These are phyloP conservation scores for Sebastes wilsoni DNA, from an alignment of 2,797 vertebrate genomes.

Conservation along the genomic window DNA sequence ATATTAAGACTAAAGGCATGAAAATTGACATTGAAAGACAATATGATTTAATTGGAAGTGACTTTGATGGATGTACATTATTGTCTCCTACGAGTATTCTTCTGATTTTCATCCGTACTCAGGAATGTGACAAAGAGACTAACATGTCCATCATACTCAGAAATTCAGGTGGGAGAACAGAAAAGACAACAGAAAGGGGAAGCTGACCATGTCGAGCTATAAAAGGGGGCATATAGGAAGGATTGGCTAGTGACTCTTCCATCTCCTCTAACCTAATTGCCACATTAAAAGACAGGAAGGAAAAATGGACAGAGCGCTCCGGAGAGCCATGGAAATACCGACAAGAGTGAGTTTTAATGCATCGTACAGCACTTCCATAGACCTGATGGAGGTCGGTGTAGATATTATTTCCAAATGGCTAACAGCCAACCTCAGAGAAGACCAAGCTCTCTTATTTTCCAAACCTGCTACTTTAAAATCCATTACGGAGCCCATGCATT, in stretches of 20 bases:
- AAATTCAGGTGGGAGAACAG: background rate
- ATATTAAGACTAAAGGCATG: background rate
- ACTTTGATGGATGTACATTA: background rate
- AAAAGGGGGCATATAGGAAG: background rate
- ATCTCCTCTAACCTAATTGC: constrained; percentile 29
- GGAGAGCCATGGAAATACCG: constrained; percentile 25
- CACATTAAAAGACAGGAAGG: constrained; percentile 43
- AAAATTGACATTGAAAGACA: background rate
- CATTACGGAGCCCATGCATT: constrained; percentile 40
- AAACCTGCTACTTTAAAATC: constrained; percentile 54
- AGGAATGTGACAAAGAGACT: background rate
- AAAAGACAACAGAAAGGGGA: background rate
- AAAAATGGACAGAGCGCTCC: constrained; percentile 28
- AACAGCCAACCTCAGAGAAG: constrained; percentile 37
- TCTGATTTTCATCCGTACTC: background rate
- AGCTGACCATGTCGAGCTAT: background rate
- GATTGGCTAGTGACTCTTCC: background rate
- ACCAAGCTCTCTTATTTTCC: constrained; percentile 22
- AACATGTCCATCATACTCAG: background rate
- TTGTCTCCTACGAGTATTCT: background rate
- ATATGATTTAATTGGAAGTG: background rate
- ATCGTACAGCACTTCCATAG: constrained; percentile 25
- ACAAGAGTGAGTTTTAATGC: constrained; percentile 51
- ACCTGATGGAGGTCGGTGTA: constrained; percentile 19
- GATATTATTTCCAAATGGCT: constrained; percentile 37